Base-by-base conservation (phyloP, 2,888 invertebrate species). In the Gasteruption jaculator region DNA sequence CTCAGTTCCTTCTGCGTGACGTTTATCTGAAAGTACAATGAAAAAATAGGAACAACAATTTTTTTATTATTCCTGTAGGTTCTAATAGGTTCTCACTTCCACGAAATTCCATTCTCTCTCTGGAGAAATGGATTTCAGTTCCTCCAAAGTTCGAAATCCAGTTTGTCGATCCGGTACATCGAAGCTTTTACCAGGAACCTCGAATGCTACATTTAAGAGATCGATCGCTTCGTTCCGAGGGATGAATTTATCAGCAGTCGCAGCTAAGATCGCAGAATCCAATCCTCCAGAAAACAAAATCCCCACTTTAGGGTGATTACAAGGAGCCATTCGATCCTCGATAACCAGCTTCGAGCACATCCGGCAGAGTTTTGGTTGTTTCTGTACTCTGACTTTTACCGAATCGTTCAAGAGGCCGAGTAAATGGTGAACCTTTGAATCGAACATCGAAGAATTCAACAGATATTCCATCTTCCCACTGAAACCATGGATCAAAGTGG, bases 271-370 rank as follows among this genome's bases (percentile, higher is more conserved):
- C n/a, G 93, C 83, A 45, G 95, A 96, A 72, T 99, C 99, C 25
- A 99, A 76, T 11, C 96, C 96, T 26, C 97, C 99, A 48, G 97
- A 97, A 75, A 96, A 97, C 52, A 95, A 74, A 41, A 99, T 74
- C 29, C 85, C 90, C 21, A 90, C 73, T 62, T 83, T 81, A 5
- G 73, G 52, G 56, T 77, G 76, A 31, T 48, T 45, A 46, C 77
- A 77, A 8, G 33, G 22, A 10, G 52, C 40, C n/a, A n/a, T n/a
- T n/a, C n/a, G n/a, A 27, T 38, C 59, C 53, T 50, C 25, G 11
- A n/a, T 30, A 29, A 37, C 11, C 19, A 43, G 21, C 47, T 54
- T 55, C 24, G 80, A 62, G 61, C 86, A 86, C 35, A 71, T 58
- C 56, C 74, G 76, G 61, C 87, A 87, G 60, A 71, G 78, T 32